A percentile compares a stretch with the other conserved stretches of the same genome.
Evolutionary conservation across 2,888 invertebrate species (phyloP).

Genomic region (Zele albiditarsus): DNA sequence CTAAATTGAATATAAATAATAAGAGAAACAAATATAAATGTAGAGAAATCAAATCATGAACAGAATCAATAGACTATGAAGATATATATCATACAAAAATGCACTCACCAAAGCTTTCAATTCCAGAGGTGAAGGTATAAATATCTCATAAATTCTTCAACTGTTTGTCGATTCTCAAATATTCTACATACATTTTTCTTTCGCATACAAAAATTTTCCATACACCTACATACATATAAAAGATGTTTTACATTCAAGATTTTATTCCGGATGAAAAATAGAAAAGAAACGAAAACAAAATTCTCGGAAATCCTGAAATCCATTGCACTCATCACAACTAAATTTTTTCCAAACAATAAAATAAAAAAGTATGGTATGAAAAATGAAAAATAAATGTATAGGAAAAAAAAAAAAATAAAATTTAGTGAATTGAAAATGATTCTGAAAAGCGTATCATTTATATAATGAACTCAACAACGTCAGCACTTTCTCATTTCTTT

Average conservation of each 20-base stretch:
- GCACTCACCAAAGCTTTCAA: background rate
- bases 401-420: background rate
- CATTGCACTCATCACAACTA: background rate
- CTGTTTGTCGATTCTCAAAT: slow-evolving; percentile 4
- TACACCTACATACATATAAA: background rate
- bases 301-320: background rate
- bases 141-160: slow-evolving; percentile 7
- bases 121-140: background rate
- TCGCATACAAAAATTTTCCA: background rate
- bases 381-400: background rate
- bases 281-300: slow-evolving; percentile 17
- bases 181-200: background rate
- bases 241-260: background rate
- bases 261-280: background rate
- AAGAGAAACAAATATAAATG: background rate
- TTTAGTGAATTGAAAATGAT: background rate
- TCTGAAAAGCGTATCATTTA: slow-evolving; percentile 30
- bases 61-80: background rate
- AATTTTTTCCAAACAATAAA: background rate
- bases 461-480: background rate
- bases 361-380: background rate
- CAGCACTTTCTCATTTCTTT: slow-evolving; percentile 17
- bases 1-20: background rate
- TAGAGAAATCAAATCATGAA: background rate
- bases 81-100: background rate